Evolutionary conservation across 2,888 invertebrate species (phyloP).

Genomic region (Drosophila atroscutellata): DNA sequence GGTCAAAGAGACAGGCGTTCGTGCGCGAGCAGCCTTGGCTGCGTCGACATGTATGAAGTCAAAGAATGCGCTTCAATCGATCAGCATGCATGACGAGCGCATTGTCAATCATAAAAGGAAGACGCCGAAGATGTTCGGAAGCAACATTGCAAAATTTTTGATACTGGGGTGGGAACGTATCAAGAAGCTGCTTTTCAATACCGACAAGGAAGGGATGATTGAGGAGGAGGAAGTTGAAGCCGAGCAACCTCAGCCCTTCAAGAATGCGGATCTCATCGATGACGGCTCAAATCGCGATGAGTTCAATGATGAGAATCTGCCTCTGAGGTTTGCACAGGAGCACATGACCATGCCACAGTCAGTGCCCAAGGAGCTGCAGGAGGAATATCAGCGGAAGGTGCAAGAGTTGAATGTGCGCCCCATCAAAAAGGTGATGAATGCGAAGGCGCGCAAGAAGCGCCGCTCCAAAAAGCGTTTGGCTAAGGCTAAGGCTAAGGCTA

Average conservation of each 20-base stretch:
- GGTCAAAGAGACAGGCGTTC: conserved; percentile 98
- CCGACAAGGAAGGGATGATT: conserved; percentile 86
- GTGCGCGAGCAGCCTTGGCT: conserved; percentile 97
- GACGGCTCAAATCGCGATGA: too few relatives aligned
- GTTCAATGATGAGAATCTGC: too few relatives aligned
- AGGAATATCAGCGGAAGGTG: too few relatives aligned
- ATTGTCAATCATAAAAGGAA: conserved; percentile 92
- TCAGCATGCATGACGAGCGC: conserved; percentile 91
- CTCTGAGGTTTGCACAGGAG: too few relatives aligned
- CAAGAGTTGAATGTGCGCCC: too few relatives aligned
- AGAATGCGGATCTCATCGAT: too few relatives aligned
- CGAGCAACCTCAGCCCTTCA: conserved; percentile 84
- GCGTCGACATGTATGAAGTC: conserved; percentile 92
- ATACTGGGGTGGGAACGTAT: conserved; percentile 94
- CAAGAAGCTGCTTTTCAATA: conserved; percentile 86
- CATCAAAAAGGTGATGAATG: too few relatives aligned
- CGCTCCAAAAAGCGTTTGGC: too few relatives aligned
- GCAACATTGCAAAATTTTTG: conserved; percentile 93
- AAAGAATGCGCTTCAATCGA: conserved; percentile 92
- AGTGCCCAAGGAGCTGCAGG: too few relatives aligned
- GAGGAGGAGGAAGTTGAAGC: conserved; percentile 87
- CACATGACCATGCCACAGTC: too few relatives aligned
- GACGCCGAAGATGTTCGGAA: conserved; percentile 95
- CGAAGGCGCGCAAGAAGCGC: too few relatives aligned
- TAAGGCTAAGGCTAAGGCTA: too few relatives aligned